Conservation (phyloP, 2,113 vertebrate species). For the Muntiacus reevesi region DNA sequence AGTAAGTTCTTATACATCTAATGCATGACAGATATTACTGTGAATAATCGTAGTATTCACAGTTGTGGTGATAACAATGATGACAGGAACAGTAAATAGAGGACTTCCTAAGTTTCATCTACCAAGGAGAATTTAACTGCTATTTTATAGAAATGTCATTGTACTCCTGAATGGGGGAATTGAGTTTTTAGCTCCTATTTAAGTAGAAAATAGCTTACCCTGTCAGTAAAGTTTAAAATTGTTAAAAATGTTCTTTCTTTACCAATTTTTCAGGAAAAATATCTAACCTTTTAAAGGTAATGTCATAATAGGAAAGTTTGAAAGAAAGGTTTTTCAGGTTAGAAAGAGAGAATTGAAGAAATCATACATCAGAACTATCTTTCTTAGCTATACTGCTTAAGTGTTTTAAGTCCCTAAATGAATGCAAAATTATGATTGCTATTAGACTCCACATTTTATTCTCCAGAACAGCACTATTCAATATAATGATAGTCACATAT, state of each 20-base stretch:
- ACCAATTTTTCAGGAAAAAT: neutral
- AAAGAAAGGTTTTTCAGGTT: slow-evolving; percentile 16
- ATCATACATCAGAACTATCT: neutral
- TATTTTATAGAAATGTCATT: neutral
- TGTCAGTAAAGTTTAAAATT: neutral
- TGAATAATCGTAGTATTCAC: neutral
- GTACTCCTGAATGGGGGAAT: neutral
- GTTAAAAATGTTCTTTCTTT: neutral
- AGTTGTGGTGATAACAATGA: neutral
- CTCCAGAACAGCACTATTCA: neutral
- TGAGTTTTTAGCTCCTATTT: neutral
- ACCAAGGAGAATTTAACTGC: neutral
- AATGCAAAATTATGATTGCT: neutral
- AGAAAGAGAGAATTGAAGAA: neutral
- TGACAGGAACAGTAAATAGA: neutral
- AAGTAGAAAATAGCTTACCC: neutral
- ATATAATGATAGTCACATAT: neutral
- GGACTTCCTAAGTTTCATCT: neutral
- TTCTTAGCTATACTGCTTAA: neutral
- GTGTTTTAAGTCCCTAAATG: neutral
- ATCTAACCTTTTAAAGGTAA: neutral
- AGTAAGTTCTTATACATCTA: neutral
- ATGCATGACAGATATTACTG: neutral
- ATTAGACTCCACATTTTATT: neutral
- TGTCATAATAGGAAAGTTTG: neutral